A percentile compares a stretch with the other conserved stretches of the same genome.
Evolutionary conservation across 2,113 vertebrate species (phyloP).

Genomic region (Xiphophorus hellerii): DNA sequence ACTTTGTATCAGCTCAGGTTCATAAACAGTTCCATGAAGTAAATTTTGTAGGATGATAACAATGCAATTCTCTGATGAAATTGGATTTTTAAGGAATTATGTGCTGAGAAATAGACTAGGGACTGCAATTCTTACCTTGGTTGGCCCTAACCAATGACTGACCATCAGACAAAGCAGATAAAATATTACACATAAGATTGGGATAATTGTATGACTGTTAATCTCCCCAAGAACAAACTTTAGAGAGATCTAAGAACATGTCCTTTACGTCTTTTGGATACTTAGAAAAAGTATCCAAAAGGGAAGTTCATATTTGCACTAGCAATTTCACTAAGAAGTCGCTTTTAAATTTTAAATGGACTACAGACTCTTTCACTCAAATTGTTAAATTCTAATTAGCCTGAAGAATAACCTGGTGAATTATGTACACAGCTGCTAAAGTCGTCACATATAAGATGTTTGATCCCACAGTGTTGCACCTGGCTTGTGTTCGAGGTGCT

Average conservation of each 20-base stretch:
- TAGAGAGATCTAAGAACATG: too few species aligned
- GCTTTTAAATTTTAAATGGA: not conserved
- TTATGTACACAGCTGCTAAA: conserved; percentile 47
- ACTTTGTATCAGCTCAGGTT: conserved; percentile 39
- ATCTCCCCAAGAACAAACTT: too few species aligned
- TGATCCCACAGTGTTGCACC: conserved; percentile 63
- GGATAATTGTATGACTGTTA: too few species aligned
- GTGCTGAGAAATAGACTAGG: too few species aligned
- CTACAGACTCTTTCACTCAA: not conserved
- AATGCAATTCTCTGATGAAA: conserved; percentile 4
- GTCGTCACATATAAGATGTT: conserved; percentile 59
- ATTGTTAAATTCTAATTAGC: not conserved
- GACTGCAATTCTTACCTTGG: too few species aligned
- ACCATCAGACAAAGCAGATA: too few species aligned
- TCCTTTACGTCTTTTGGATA: too few species aligned
- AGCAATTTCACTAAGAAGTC: not conserved
- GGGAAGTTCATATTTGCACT: not conserved
- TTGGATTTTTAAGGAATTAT: too few species aligned
- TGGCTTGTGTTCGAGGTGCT: conserved; percentile 62
- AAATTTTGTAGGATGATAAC: not conserved
- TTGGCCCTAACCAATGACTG: too few species aligned
- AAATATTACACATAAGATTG: too few species aligned
- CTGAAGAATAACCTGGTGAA: conserved; percentile 20
- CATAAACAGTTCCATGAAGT: conserved; percentile 3
- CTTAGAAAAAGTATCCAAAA: too few species aligned